A percentile compares a stretch with the other conserved stretches of the same genome.
Evolutionary conservation across 2,888 invertebrate species (phyloP).

Genomic region (Perizoma flavofasciatum): DNA sequence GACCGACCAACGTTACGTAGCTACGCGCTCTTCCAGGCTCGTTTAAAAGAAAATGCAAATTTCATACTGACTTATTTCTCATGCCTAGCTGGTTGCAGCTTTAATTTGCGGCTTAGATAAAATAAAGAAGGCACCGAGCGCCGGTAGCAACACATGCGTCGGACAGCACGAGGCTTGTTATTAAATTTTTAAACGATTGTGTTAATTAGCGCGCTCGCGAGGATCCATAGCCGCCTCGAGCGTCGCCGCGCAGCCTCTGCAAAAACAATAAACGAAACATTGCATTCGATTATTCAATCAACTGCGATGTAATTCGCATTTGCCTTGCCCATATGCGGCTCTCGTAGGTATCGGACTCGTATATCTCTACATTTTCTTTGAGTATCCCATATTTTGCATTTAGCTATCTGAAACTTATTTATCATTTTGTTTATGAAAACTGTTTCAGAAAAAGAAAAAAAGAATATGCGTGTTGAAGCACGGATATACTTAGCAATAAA

Average conservation of each 20-base stretch:
- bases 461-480: no score
- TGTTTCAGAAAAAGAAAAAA: no score
- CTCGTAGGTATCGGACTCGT: neutral
- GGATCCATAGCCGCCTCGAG: slow-evolving; percentile 57
- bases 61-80: slow-evolving; percentile 13
- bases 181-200: slow-evolving; percentile 80
- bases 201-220: slow-evolving; percentile 76
- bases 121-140: slow-evolving; percentile 37
- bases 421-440: no score
- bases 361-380: no score
- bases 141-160: slow-evolving; percentile 61
- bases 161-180: slow-evolving; percentile 72
- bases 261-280: slow-evolving; percentile 69
- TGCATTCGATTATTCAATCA: slow-evolving; percentile 68
- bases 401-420: no score
- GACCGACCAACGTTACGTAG: slow-evolving; percentile 32
- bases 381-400: no score
- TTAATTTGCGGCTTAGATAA: slow-evolving; percentile 41
- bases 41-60: slow-evolving; percentile 22
- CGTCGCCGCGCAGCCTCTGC: slow-evolving; percentile 47
- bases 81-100: slow-evolving; percentile 5
- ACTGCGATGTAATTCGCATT: slow-evolving; percentile 48
- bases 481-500: no score
- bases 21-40: slow-evolving; percentile 33
- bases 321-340: slow-evolving; percentile 31